phyloP scores from a whole-genome alignment of 35 echinoderm and acorn worm genomes.

The Apostichopus parvimensis region DNA sequence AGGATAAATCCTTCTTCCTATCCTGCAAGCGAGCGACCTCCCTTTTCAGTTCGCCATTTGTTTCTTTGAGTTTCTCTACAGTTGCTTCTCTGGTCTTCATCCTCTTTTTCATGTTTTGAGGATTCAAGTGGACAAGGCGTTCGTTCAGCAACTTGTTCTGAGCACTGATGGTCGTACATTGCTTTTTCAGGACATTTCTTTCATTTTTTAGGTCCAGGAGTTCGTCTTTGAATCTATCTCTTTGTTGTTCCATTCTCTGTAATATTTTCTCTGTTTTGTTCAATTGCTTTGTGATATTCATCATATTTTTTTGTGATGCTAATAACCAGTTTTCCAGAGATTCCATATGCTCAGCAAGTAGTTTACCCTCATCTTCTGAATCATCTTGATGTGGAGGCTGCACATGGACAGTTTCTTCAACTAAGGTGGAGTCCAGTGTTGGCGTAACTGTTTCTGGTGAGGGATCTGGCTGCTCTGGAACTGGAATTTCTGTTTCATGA shows the following conservation, averaged over 20 bases:
- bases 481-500: constrained; percentile 12
- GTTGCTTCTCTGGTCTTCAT: constrained; percentile 30
- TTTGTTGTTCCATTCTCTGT: constrained; percentile 7
- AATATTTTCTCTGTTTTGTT: constrained; percentile 17
- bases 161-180: background rate
- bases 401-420: background rate
- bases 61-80: constrained; percentile 21
- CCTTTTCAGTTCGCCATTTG: background rate
- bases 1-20: constrained; percentile 8
- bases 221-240: constrained; percentile 29
- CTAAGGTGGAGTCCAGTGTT: background rate
- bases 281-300: constrained; percentile 6
- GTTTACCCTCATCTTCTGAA: background rate
- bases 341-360: background rate
- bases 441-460: background rate
- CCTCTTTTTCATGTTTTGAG: constrained; percentile 36
- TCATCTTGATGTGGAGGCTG: background rate
- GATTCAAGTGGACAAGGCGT: background rate
- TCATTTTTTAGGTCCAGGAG: background rate
- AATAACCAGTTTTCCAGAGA: constrained; percentile 29
- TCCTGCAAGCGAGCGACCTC: background rate
- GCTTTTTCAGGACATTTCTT: constrained; percentile 19
- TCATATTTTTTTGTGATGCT: constrained; percentile 40
- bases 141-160: constrained; percentile 4
- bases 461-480: background rate